Conservation (phyloP, 1,140 invertebrate genomes). For the Sycophaga agraensis region DNA sequence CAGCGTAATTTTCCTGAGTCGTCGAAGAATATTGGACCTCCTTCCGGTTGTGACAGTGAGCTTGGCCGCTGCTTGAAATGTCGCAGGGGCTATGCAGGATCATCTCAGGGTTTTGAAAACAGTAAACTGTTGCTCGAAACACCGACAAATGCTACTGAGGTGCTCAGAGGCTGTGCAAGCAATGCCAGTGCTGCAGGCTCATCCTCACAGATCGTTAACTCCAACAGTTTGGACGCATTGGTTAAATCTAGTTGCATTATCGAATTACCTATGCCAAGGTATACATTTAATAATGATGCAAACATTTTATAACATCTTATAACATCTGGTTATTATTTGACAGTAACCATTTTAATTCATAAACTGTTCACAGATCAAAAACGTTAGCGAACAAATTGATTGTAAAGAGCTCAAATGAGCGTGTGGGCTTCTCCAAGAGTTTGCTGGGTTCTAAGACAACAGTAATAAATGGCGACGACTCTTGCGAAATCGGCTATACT, state of each 20-base stretch:
- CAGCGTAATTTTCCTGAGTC: conserved; percentile 52
- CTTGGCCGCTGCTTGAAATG: conserved; percentile 42
- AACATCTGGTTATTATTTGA: no score
- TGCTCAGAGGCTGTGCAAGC: conserved; percentile 43
- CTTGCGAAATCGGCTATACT: conserved; percentile 40
- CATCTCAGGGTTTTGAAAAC: conserved; percentile 35
- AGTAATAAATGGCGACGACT: conserved; percentile 26
- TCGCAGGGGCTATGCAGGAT: conserved; percentile 29
- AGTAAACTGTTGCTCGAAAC: conserved; percentile 46
- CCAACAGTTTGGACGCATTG: conserved; percentile 46
- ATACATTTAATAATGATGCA: not conserved
- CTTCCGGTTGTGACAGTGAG: conserved; percentile 27
- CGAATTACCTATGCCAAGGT: conserved; percentile 65
- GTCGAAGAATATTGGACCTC: conserved; percentile 45
- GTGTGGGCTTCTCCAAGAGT: conserved; percentile 47
- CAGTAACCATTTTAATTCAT: no score
- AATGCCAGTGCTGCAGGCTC: conserved; percentile 6
- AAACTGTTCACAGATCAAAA: conserved; percentile 39
- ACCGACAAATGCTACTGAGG: conserved; percentile 50
- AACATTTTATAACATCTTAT: no score
- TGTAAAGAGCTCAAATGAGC: conserved; percentile 25
- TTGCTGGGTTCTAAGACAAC: conserved; percentile 39
- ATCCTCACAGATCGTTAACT: conserved; percentile 23
- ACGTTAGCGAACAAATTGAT: no score
- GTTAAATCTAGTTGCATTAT: conserved; percentile 58